Conservation (phyloP, 35 echinoderm and acorn worm genomes). For the Heliocidaris tuberculata region DNA sequence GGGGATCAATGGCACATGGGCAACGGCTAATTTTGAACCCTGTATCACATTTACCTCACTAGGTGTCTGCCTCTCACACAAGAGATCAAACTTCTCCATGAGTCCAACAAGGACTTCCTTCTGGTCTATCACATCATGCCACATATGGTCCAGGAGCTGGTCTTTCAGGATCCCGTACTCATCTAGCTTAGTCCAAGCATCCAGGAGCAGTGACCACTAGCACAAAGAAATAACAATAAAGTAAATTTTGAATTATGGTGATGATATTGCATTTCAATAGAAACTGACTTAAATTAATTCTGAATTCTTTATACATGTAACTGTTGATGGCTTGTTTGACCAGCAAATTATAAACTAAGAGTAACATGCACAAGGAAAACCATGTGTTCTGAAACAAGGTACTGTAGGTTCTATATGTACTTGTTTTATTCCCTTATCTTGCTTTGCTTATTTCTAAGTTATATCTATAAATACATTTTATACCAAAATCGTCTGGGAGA, state of each 20-base stretch:
- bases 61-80: constrained; percentile 57
- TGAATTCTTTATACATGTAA: too few species aligned
- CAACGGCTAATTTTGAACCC: neutral
- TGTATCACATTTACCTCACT: neutral
- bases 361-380: too few species aligned
- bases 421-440: too few species aligned
- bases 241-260: neutral
- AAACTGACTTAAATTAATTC: too few species aligned
- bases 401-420: too few species aligned
- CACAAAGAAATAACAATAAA: neutral
- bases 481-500: too few species aligned
- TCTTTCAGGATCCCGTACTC: constrained; percentile 74
- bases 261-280: too few species aligned
- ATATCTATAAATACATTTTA: too few species aligned
- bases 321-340: too few species aligned
- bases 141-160: constrained; percentile 70
- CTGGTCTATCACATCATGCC: constrained; percentile 71
- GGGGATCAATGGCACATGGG: neutral
- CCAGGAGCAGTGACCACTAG: constrained; percentile 28
- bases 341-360: too few species aligned
- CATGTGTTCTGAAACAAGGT: too few species aligned
- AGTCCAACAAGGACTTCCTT: constrained; percentile 71
- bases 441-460: too few species aligned
- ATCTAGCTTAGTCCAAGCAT: constrained; percentile 61
- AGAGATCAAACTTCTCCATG: constrained; percentile 87